These are phyloP conservation scores for Eudyptes chrysolophus DNA, from an alignment of 2,113 vertebrate genomes.

Conservation along the genomic window DNA sequence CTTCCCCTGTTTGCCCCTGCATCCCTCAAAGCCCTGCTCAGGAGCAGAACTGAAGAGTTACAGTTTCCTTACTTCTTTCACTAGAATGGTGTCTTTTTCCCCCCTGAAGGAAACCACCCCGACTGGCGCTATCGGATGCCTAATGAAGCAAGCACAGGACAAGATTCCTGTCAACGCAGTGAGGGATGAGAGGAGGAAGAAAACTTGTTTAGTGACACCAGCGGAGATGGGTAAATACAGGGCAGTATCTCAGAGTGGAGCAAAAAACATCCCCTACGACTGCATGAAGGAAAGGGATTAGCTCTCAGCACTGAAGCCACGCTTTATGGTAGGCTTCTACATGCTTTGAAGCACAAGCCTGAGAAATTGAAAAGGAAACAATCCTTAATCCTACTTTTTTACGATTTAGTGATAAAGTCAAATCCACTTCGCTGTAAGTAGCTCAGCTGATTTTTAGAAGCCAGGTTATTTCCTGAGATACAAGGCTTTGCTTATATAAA, in stretches of 20 bases:
- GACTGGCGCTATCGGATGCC: neutral
- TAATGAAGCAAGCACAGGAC: neutral
- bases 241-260: neutral
- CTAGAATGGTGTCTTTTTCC: neutral
- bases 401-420: constrained; percentile 48
- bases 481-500: constrained; percentile 35
- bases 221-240: neutral
- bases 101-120: neutral
- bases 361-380: constrained; percentile 58
- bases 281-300: neutral
- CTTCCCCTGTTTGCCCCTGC: neutral
- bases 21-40: neutral
- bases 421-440: constrained; percentile 66
- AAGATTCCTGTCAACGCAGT: neutral
- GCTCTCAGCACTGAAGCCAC: neutral
- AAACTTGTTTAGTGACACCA: neutral
- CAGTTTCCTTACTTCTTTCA: neutral
- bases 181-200: neutral
- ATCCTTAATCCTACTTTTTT: constrained; percentile 57
- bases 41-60: neutral
- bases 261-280: neutral
- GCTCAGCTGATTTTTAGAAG: constrained; percentile 34
- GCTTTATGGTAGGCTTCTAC: neutral
- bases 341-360: constrained; percentile 40
- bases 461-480: constrained; percentile 4